phyloP scores from a whole-genome alignment of 2,888 invertebrate species.

The Muscina levida region DNA sequence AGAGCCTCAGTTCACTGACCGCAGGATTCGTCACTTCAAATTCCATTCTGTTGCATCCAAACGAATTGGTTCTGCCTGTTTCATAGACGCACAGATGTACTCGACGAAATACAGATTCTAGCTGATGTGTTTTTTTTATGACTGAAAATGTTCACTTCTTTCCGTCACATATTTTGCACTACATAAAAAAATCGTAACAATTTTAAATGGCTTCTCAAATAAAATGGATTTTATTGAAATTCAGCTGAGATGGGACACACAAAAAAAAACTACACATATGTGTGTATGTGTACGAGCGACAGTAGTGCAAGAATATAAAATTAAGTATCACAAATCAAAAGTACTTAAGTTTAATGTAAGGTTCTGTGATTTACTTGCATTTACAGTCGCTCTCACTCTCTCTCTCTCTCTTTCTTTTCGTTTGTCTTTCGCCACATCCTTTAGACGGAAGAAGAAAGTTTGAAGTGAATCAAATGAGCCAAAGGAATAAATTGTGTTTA shows the following conservation, averaged over 20 bases:
- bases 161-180: slow-evolving; percentile 59
- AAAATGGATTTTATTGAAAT: slow-evolving; percentile 60
- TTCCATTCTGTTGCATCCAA: too few species aligned
- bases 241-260: too few species aligned
- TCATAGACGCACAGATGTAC: too few species aligned
- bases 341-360: slow-evolving; percentile 54
- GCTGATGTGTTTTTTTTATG: slow-evolving; percentile 25
- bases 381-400: not conserved
- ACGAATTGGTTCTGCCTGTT: too few species aligned
- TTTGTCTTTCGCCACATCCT: not conserved
- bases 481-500: too few species aligned
- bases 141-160: slow-evolving; percentile 43
- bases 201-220: slow-evolving; percentile 55
- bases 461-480: not conserved
- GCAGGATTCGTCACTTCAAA: too few species aligned
- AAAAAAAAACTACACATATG: slow-evolving; percentile 46
- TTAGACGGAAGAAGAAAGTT: not conserved
- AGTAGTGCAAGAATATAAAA: slow-evolving; percentile 14
- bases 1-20: too few species aligned
- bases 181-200: slow-evolving; percentile 60
- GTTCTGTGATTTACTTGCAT: slow-evolving; percentile 52
- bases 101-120: slow-evolving; percentile 21
- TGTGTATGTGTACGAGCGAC: too few species aligned
- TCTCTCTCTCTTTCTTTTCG: too few species aligned
- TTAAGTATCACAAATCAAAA: slow-evolving; percentile 59